A percentile compares a stretch with the other conserved stretches of the same genome.
Evolutionary conservation across 2,113 vertebrate genomes (phyloP).

Genomic region (Etia nguti): DNA sequence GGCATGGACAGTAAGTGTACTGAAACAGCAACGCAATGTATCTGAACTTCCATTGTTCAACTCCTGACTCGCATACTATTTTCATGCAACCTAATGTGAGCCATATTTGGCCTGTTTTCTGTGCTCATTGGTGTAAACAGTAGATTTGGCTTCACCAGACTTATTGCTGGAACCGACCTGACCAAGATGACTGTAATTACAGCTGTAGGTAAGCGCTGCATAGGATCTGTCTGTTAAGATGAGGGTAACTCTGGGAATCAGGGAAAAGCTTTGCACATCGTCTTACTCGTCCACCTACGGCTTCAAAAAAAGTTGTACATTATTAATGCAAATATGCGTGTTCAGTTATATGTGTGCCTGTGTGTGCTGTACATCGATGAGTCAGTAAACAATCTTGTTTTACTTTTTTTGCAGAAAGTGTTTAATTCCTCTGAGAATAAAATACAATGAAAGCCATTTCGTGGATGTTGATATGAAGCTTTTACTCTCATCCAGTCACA

Average conservation of each 20-base stretch:
- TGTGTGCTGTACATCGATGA: not conserved
- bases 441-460: not conserved
- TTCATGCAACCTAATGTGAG: not conserved
- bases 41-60: not conserved
- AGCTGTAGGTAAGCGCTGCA: not conserved
- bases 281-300: not conserved
- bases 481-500: not conserved
- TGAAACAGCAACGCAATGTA: not conserved
- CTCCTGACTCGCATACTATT: not conserved
- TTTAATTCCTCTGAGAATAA: not conserved
- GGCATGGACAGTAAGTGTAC: not conserved
- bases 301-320: not conserved
- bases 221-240: not conserved
- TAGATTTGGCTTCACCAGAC: not conserved
- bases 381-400: not conserved
- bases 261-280: slow-evolving; percentile 28
- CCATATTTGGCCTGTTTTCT: not conserved
- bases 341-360: not conserved
- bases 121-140: not conserved
- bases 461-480: not conserved
- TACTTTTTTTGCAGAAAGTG: not conserved
- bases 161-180: not conserved
- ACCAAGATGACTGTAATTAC: not conserved
- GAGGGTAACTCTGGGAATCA: slow-evolving; percentile 8
- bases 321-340: not conserved